A percentile compares a stretch with the other conserved stretches of the same genome.
phyloP scores from a whole-genome alignment of 2,113 vertebrate genomes.

The Taurulus bubalis region DNA sequence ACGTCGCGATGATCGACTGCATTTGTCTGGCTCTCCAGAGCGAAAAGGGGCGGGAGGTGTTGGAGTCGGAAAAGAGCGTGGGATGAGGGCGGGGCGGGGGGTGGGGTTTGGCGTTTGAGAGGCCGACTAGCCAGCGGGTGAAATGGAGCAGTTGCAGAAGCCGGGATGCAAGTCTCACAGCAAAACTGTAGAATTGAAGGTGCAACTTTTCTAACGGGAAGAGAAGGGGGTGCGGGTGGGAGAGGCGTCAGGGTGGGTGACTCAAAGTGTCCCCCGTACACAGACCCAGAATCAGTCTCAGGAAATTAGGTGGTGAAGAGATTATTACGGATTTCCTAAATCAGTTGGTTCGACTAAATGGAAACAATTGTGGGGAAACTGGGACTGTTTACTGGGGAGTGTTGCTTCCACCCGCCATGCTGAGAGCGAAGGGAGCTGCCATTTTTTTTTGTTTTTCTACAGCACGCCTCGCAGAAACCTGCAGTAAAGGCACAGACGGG shows the following conservation, averaged over 20 bases:
- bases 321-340: conserved; percentile 15
- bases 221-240: conserved; percentile 72
- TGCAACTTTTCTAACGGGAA: conserved; percentile 78
- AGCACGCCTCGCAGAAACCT: conserved; percentile 78
- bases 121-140: conserved; percentile 80
- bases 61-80: conserved; percentile 72
- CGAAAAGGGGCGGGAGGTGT: conserved; percentile 46
- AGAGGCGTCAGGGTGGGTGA: conserved; percentile 68
- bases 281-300: conserved; percentile 76
- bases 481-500: conserved; percentile 78
- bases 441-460: conserved; percentile 40
- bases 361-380: conserved; percentile 41
- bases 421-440: conserved; percentile 74
- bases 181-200: conserved; percentile 87
- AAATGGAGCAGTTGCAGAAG: conserved; percentile 85
- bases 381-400: conserved; percentile 86
- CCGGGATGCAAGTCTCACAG: conserved; percentile 83
- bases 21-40: conserved; percentile 77
- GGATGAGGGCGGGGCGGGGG: conserved; percentile 75
- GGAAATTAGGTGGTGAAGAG: conserved; percentile 13
- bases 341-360: conserved; percentile 41
- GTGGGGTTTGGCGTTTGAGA: conserved; percentile 63
- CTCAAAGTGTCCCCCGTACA: conserved; percentile 79
- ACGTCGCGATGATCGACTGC: conserved; percentile 18
- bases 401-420: conserved; percentile 79